Evolutionary conservation across 2,113 vertebrate genomes (phyloP), one percentile per base, ranked within the genome.

Genomic region (Leiothrix lutea): DNA sequence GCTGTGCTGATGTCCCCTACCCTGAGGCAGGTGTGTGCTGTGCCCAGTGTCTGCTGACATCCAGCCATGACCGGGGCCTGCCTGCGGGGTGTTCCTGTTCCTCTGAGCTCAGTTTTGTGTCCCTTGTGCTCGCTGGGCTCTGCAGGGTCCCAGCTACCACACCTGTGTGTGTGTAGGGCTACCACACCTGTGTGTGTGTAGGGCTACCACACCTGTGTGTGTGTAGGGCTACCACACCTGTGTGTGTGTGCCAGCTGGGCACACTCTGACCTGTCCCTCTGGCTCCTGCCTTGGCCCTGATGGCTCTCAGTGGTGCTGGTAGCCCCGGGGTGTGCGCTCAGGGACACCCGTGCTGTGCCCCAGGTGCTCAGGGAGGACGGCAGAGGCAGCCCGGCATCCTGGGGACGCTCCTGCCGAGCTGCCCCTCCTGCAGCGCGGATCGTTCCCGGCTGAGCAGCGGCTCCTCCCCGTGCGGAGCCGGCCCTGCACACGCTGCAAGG

Each of bases 401-500:
- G 2, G 31, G 61, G 82, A 21, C 7, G 50, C 51, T 16, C 29
- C 23, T 16, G n/a, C 44, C 25, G 11, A 18, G 79, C 44, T 23
- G 65, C 28, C 19, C 53, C 65, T 50, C 8, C 31, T 31, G 54
- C 62, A 23, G 45, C 51, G 6, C 36, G 6, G 2, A 18, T 8
- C 1, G 6, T 10, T 36, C 57, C 11, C 25, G 71, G 42, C 14
- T 42, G 40, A 9, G 72, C 36, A 36, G 6, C 60, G n/a, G 61
- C 53, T 75, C 35, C 10, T 13, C 11, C 31, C 82, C 5, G 2
- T 2, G 13, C 3, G 29, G 42, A 12, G 5, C 19, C 60, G 8
- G 28, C 23, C 13, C 80, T 5, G 47, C 2, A 1, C n/a, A 3
- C 0, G 22, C 67, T 22, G 44, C 8, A 2, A 26, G 57, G 67